Evolutionary conservation across 2,888 invertebrate genomes (phyloP), one percentile per base, ranked within the genome.

Genomic region (Acholoe squamosa): DNA sequence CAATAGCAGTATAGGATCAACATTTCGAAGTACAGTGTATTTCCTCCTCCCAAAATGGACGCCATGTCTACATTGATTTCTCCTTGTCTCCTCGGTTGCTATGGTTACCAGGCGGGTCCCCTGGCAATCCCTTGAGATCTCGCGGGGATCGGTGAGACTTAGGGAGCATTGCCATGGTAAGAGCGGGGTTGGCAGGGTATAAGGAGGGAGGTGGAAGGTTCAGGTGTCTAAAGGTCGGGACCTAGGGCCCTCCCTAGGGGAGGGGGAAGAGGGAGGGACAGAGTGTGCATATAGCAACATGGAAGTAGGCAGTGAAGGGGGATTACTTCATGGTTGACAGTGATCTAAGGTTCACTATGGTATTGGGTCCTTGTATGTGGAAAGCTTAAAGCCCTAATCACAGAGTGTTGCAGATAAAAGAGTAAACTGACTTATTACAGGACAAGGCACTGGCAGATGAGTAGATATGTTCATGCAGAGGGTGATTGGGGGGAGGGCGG

Each of bases 81-180:
- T 80, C 71, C 71, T 71, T 71, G 71, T 71, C 71, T 71, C 71
- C 22, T 1, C 25, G 80, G 80, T 80, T 80, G 80, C 43, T 25
- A 80, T 80, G 80, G 80, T 80, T 34, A 80, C 80, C 80, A 7
- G 12, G 7, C 34, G 19, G 80, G 80, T 34, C 80, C 43, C 33
- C 80, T 34, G 80, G 80, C 80, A 43, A 80, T 80, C 43, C 33
- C 80, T 7, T n/a, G 80, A 80, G 80, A 80, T 80, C 80, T 80
- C 80, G 80, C 34, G 33, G 43, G 43, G 80, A 80, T 80, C 43
- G 80, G 34, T 22, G 80, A 31, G 80, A 43, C 80, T 80, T 43
- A 80, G 80, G 16, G 34, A 80, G 33, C 34, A 43, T 43, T 80
- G 80, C 80, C 43, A 43, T 34, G 80, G 34, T 34, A 43, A 33